Base-by-base conservation (phyloP, 2,113 vertebrate species). In the Labeo catla region DNA sequence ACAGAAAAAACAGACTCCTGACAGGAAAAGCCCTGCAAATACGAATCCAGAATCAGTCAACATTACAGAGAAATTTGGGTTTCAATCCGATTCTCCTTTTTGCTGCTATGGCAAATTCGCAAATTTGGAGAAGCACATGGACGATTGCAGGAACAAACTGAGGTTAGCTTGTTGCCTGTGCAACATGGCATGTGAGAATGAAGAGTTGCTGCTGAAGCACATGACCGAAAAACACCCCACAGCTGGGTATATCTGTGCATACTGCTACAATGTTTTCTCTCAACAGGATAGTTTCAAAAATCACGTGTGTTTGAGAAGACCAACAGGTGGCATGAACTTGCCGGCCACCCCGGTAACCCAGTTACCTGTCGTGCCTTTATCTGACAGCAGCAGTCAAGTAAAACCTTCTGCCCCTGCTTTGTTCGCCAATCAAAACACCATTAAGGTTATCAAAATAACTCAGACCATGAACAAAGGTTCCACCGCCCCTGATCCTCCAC, bases 191-290 rank as follows among this genome's bases (percentile, higher is more conserved):
- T 94, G 91, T 82, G 5, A 8, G 7, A 91, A 19, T 8, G 65
- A 92, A 47, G 3, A 9, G 6, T 74, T 86, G 28, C 87, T 92
- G 12, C 83, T 88, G 1, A 84, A 91, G 15, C 93, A 94, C 89
- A 86, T 82, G 70, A 87, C 89, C 63, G 49, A 86, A 80, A 57
- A 52, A 16, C 90, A 90, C 76, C 89, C 93, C 6, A 23, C 50
- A 9, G 52, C 84, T 84, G 66, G 50, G 74, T 93, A 90, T 70
- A 63, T 90, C 39, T 95, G 95, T 81, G 45, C 89, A 0, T 4
- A 65, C 61, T 95, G 95, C 66, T 89, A 87, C 16, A 88, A 93
- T 50, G 87, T 93, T n/a, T 94, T 94, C 87, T 77, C 90, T 2
- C 76, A 87, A 1, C 76, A 86, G 81, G 81, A 11, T 11, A 9